These are phyloP conservation scores for Thelohanellus kitauei DNA, from an alignment of 30 jellyfish, hydroid and myxozoan genomes.

Conservation along the genomic window DNA sequence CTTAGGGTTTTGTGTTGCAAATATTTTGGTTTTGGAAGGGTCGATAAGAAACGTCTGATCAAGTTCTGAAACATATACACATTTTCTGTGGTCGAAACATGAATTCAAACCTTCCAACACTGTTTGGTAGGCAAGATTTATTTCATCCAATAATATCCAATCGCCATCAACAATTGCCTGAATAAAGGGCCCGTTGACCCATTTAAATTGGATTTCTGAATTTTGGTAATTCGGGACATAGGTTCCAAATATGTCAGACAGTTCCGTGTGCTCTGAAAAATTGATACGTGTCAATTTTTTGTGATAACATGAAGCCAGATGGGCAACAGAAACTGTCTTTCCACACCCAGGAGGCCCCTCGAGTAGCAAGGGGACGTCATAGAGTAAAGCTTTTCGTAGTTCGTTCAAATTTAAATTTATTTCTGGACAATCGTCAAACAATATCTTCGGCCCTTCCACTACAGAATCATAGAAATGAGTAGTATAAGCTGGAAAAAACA, in stretches of 20 bases:
- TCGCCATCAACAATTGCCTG: slow-evolving; percentile 27
- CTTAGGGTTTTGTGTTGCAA: slow-evolving; percentile 98
- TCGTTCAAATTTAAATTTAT: no score
- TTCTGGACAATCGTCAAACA: no score
- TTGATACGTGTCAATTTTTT: slow-evolving; percentile 31
- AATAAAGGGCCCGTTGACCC: slow-evolving; percentile 61
- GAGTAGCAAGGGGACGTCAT: slow-evolving; percentile 67
- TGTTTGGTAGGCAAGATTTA: slow-evolving; percentile 76
- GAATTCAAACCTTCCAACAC: slow-evolving; percentile 96
- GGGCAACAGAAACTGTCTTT: slow-evolving; percentile 41
- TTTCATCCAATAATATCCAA: slow-evolving; percentile 66
- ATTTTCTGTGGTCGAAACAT: slow-evolving; percentile 81
- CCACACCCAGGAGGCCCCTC: slow-evolving; percentile 99
- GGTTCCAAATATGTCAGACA: not conserved
- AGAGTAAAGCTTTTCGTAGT: no score
- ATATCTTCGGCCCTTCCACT: no score
- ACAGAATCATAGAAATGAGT: no score
- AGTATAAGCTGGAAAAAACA: no score
- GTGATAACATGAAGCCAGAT: slow-evolving; percentile 33
- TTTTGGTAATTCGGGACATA: not conserved
- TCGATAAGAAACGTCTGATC: no score
- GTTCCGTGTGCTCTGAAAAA: slow-evolving; percentile 73
- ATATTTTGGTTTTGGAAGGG: no score
- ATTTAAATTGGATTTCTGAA: slow-evolving; percentile 30
- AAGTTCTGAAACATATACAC: no score